phyloP scores from a whole-genome alignment of 53 echinoderm and acorn worm species.

The Mesocentrotus franciscanus region DNA sequence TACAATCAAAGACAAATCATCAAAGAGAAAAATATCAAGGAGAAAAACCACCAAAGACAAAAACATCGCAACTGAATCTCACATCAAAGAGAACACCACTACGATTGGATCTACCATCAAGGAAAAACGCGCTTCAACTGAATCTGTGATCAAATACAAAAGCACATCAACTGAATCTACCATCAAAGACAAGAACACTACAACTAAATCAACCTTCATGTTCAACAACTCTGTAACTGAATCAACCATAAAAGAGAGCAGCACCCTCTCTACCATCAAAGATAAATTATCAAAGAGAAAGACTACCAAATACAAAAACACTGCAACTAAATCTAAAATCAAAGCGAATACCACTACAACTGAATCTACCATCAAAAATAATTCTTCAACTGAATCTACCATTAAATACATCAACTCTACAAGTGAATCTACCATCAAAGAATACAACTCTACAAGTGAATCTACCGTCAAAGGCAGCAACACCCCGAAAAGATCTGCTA shows the following conservation, averaged over 20 bases:
- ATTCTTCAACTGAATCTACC: not conserved
- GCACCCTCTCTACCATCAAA: not conserved
- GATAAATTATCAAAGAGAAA: not conserved
- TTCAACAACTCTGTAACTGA: not conserved
- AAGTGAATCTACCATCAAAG: not conserved
- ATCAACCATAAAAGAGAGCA: not conserved
- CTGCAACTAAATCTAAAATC: not conserved
- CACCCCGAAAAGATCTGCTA: not conserved
- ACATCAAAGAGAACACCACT: too few relatives aligned
- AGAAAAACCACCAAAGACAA: too few relatives aligned
- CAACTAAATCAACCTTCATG: not conserved
- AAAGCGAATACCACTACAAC: not conserved
- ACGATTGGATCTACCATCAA: too few relatives aligned
- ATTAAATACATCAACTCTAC: not conserved
- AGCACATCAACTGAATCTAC: too few relatives aligned
- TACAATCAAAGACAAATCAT: too few relatives aligned
- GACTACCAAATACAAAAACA: not conserved
- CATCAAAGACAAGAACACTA: too few relatives aligned
- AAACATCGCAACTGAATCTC: too few relatives aligned
- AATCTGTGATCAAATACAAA: too few relatives aligned
- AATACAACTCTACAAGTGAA: not conserved
- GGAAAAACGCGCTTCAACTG: too few relatives aligned
- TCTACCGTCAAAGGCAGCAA: not conserved
- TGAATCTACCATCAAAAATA: not conserved
- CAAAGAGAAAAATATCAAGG: too few relatives aligned